Percentiles rank a stretch among this genome's conserved stretches.
phyloP scores from a whole-genome alignment of 1,140 invertebrate genomes.

The Eciton burchellii region DNA sequence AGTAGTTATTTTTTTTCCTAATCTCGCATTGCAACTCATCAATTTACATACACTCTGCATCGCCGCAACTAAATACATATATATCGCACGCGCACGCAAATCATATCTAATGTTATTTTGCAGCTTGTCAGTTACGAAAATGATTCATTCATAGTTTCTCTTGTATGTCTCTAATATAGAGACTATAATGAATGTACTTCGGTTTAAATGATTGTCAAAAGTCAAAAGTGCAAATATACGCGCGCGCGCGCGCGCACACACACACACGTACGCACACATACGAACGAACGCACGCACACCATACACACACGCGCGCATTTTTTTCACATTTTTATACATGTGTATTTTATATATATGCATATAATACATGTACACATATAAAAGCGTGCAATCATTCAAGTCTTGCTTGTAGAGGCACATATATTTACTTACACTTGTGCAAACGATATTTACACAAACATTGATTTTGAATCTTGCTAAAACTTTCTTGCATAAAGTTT shows the following conservation, averaged over 20 bases:
- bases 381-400: slow-evolving; percentile 4
- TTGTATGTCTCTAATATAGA: slow-evolving; percentile 3
- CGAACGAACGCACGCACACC: not conserved
- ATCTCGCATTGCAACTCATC: not conserved
- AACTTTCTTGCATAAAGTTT: not conserved
- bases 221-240: too few species aligned
- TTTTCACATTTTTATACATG: not conserved
- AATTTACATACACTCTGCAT: not conserved
- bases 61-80: not conserved
- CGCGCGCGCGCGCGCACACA: too few species aligned
- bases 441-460: too few species aligned
- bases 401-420: not conserved
- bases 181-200: not conserved
- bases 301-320: not conserved
- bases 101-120: slow-evolving; percentile 3
- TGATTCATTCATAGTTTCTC: not conserved
- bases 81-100: not conserved
- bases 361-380: not conserved
- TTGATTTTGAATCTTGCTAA: not conserved
- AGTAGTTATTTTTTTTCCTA: not conserved
- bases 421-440: not conserved
- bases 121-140: not conserved
- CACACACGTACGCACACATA: not conserved
- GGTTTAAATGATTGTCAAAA: too few species aligned
- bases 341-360: not conserved